A percentile compares a stretch with the other conserved stretches of the same genome.
phyloP scores from a whole-genome alignment of 2,797 vertebrate species.

The Loris lydekkerianus region DNA sequence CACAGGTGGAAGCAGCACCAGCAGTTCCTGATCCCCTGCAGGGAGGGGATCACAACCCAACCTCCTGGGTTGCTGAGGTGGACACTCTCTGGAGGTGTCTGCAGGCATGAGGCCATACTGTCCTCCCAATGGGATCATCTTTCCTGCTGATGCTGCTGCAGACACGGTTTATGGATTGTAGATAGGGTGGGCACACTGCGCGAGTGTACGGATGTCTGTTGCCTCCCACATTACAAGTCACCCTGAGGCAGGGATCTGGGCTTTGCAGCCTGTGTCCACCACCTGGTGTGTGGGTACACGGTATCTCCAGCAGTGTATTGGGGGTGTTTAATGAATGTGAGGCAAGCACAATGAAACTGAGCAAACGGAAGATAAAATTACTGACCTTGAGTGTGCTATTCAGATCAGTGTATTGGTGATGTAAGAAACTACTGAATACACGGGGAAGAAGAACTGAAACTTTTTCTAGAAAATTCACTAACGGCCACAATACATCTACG shows the following conservation, averaged over 20 bases:
- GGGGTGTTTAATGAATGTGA: not conserved
- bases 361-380: not conserved
- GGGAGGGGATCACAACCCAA: not conserved
- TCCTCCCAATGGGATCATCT: not conserved
- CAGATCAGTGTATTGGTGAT: not conserved
- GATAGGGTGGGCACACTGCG: fast-evolving
- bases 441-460: not conserved
- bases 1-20: not conserved
- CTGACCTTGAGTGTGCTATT: not conserved
- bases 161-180: not conserved
- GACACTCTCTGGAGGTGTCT: not conserved
- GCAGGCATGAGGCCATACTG: not conserved
- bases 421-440: not conserved
- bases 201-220: fast-evolving
- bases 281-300: fast-evolving
- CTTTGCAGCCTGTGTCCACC: not conserved
- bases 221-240: not conserved
- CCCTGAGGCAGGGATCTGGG: not conserved
- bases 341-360: not conserved
- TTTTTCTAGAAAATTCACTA: not conserved
- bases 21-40: not conserved
- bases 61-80: not conserved
- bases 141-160: not conserved
- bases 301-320: not conserved
- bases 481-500: not conserved